Conservation (phyloP, 2,113 vertebrate genomes). For the Apeltes quadracus region DNA sequence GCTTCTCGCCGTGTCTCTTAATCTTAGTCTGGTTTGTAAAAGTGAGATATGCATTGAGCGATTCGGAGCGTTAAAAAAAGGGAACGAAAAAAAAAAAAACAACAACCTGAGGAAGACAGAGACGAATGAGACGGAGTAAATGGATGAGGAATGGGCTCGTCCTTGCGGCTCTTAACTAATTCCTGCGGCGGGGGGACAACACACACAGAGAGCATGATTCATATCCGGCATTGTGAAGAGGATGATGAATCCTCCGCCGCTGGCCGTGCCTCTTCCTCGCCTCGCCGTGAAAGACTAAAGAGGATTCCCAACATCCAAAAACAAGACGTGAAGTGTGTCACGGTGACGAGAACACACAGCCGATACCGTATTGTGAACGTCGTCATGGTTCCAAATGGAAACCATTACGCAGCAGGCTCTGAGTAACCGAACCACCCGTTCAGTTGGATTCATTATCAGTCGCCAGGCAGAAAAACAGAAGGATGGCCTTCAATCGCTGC, state of each 20-base stretch:
- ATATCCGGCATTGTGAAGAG: slow-evolving; percentile 62
- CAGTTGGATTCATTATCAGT: background rate
- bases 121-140: slow-evolving; percentile 56
- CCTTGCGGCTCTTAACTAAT: slow-evolving; percentile 67
- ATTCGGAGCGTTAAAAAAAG: slow-evolving; percentile 33
- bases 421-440: background rate
- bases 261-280: slow-evolving; percentile 47
- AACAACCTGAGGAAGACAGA: slow-evolving; percentile 52
- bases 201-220: slow-evolving; percentile 51
- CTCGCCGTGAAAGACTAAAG: slow-evolving; percentile 24
- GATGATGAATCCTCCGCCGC: slow-evolving; percentile 66
- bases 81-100: background rate
- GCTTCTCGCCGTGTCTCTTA: slow-evolving; percentile 21
- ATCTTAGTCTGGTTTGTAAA: slow-evolving; percentile 59
- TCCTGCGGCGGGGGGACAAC: slow-evolving; percentile 60
- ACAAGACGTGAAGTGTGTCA: slow-evolving; percentile 32
- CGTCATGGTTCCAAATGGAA: background rate
- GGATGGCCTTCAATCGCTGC: background rate
- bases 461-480: background rate
- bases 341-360: slow-evolving; percentile 2
- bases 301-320: slow-evolving; percentile 36
- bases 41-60: slow-evolving; percentile 39
- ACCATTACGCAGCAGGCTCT: background rate
- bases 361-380: background rate
- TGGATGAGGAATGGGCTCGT: slow-evolving; percentile 45